Evolutionary conservation across 1,140 invertebrate species (phyloP), one percentile per base, ranked within the genome.

Genomic region (Choristoneura fumiferana): DNA sequence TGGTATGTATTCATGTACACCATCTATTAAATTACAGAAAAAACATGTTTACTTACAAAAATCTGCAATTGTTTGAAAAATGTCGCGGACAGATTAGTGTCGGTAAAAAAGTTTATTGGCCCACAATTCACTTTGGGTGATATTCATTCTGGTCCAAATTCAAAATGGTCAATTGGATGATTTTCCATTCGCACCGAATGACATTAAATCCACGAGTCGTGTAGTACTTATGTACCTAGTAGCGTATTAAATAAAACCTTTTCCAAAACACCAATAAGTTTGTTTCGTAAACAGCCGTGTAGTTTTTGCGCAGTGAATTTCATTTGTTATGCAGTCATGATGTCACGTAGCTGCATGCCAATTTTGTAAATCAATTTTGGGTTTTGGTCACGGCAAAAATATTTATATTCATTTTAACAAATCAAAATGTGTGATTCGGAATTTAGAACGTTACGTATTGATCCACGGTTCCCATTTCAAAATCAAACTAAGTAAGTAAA

Each of bases 401-500:
- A 8, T n/a, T 34, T 13, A 9, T 34, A 54, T 35, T 54, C 0
- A 12, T 54, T 56, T 9, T 40, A n/a, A 53, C 33, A 29, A 29
- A 37, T 17, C 29, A 65, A 65, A 54, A 75, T 81, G 78, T 81
- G 80, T 60, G 80, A 79, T 45, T 71, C 79, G 58, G 77, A 84
- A 67, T 86, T 87, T 53, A 74, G 72, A 56, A 87, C 83, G 2
- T 55, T 76, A 29, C 72, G 84, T 8, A 73, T 87, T 1, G 84
- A 87, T 64, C 84, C 84, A 3, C 73, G 84, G 1, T 87, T 86
- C 60, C 84, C 84, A 18, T 81, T 81, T 67, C 65, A 69, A 71
- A 87, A 87, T 71, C 83, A 87, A 61, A 87, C 84, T 9, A 79
- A 61, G 84, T 86, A 58, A 78, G 73, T 70, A n/a, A 14, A 29